Conservation (phyloP, 53 echinoderm and acorn worm species). For the Echinarachnius parma region DNA sequence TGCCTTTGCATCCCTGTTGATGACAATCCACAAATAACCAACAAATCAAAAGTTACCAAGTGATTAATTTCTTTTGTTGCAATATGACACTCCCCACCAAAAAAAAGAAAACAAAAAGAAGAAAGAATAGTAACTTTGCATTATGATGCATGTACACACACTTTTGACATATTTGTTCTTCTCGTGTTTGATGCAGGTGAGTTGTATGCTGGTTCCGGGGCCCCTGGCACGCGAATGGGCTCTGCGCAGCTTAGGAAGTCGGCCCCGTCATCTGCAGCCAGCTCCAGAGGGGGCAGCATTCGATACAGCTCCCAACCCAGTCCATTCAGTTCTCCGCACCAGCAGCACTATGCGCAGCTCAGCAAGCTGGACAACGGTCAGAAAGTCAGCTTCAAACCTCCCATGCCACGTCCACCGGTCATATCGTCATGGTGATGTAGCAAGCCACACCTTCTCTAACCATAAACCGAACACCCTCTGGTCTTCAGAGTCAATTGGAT, state of each 20-base stretch:
- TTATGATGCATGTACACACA: too few species aligned
- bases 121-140: too few species aligned
- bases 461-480: too few species aligned
- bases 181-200: too few species aligned
- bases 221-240: conserved; percentile 69
- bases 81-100: too few species aligned
- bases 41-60: too few species aligned
- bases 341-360: conserved; percentile 70
- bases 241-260: conserved; percentile 68
- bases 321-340: conserved; percentile 86
- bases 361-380: conserved; percentile 67
- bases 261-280: conserved; percentile 44
- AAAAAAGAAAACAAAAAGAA: too few species aligned
- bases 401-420: conserved; percentile 90
- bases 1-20: too few species aligned
- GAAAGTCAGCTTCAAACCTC: conserved; percentile 88
- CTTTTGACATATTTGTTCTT: too few species aligned
- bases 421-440: conserved; percentile 84
- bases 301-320: conserved; percentile 74
- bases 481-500: too few species aligned
- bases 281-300: conserved; percentile 62
- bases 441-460: neutral
- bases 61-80: too few species aligned
- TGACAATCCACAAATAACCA: too few species aligned
- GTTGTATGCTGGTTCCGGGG: conserved; percentile 79